Evolutionary conservation across 2,797 vertebrate genomes (phyloP).

Genomic region (Delichon dasypus): DNA sequence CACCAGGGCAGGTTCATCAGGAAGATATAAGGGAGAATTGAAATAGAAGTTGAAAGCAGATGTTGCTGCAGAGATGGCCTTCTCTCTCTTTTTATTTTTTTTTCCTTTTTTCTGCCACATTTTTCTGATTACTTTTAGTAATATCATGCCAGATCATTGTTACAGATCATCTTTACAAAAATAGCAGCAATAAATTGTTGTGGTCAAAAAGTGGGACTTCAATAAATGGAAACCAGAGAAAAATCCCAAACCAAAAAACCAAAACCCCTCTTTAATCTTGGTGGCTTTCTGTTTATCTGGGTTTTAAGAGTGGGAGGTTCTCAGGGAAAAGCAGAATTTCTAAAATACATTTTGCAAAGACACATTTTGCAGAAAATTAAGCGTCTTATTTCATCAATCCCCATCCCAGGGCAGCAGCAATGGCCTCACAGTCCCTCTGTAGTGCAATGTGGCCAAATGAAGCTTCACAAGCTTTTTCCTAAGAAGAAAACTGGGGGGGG

Average conservation of each 20-base stretch:
- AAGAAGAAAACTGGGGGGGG: background rate
- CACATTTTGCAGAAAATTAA: background rate
- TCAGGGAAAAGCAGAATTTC: background rate
- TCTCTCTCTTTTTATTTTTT: fast-evolving
- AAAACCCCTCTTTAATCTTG: background rate
- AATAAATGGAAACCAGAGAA: background rate
- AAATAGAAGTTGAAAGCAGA: background rate
- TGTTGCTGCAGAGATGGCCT: background rate
- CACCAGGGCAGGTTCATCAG: background rate
- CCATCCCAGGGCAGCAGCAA: background rate
- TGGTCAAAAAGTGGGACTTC: background rate
- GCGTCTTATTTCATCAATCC: background rate
- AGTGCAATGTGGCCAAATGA: fast-evolving
- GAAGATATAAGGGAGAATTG: background rate
- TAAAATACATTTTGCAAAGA: background rate
- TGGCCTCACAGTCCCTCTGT: background rate
- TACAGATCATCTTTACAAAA: background rate
- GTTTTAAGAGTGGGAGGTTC: background rate
- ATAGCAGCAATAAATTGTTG: background rate
- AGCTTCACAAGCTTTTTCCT: background rate
- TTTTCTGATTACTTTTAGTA: background rate
- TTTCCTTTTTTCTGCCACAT: background rate
- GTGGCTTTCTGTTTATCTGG: background rate
- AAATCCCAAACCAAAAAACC: background rate
- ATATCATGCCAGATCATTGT: background rate